Evolutionary conservation across 1,140 invertebrate genomes (phyloP).

Genomic region (Daktulosphaira vitifoliae): DNA sequence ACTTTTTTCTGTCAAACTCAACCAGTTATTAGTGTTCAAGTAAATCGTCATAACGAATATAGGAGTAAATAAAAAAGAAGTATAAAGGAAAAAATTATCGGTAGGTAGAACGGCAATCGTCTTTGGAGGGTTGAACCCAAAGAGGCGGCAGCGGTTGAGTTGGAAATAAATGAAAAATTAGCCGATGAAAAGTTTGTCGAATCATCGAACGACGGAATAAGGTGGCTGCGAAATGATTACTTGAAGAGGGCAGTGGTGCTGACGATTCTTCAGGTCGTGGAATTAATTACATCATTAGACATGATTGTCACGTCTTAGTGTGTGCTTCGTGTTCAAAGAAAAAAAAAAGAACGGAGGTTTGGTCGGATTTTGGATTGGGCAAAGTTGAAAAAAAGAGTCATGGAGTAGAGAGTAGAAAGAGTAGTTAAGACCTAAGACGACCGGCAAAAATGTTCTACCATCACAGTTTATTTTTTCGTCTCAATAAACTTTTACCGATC

Average conservation of each 20-base stretch:
- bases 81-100: background rate
- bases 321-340: constrained; percentile 5
- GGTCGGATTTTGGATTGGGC: constrained; percentile 6
- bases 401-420: background rate
- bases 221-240: background rate
- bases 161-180: constrained; percentile 33
- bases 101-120: background rate
- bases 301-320: constrained; percentile 29
- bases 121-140: background rate
- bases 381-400: constrained; percentile 4
- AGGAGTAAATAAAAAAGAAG: background rate
- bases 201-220: constrained; percentile 17
- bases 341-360: background rate
- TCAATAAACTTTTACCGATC: constrained; percentile 27
- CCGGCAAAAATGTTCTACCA: constrained; percentile 23
- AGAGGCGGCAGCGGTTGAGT: constrained; percentile 17
- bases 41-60: constrained; percentile 7
- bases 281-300: constrained; percentile 33
- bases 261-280: constrained; percentile 28
- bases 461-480: background rate
- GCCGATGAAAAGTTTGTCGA: constrained; percentile 32
- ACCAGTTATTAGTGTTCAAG: constrained; percentile 19
- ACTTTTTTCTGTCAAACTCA: background rate
- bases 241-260: background rate
- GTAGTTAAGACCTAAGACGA: constrained; percentile 2